Evolutionary conservation across 2,113 vertebrate genomes (phyloP).

Genomic region (Eolophus roseicapilla): DNA sequence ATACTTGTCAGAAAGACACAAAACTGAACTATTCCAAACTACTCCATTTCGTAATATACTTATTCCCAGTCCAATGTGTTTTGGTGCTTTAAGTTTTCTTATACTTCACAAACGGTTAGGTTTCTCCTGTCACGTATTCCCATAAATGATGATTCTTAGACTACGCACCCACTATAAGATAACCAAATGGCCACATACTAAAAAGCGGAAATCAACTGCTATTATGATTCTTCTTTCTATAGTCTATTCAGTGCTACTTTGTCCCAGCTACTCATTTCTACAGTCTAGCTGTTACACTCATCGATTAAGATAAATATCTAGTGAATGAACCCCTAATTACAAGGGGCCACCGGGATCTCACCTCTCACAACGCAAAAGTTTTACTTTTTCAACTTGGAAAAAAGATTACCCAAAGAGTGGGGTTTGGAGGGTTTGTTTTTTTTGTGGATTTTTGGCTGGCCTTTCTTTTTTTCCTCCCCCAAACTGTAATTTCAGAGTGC

Average conservation of each 20-base stretch:
- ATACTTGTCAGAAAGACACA: neutral
- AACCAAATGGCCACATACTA: neutral
- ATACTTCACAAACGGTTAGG: neutral
- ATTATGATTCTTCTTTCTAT: neutral
- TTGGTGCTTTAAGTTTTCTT: fast-evolving
- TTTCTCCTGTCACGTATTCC: neutral
- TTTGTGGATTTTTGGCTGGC: neutral
- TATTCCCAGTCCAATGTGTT: neutral
- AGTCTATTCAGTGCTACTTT: neutral
- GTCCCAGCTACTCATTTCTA: neutral
- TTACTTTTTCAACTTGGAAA: neutral
- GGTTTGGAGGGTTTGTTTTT: fast-evolving
- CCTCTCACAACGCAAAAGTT: fast-evolving
- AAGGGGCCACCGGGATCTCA: neutral
- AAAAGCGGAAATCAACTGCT: neutral
- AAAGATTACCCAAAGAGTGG: neutral
- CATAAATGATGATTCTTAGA: neutral
- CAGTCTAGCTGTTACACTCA: neutral
- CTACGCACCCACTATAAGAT: neutral
- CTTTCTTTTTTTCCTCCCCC: neutral
- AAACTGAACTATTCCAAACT: neutral
- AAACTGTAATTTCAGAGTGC: fast-evolving
- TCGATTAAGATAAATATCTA: neutral
- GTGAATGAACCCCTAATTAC: neutral
- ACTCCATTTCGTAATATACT: neutral